A percentile compares a stretch with the other conserved stretches of the same genome.
Evolutionary conservation across 2,888 invertebrate species (phyloP).

Genomic region (Dione vanillae): DNA sequence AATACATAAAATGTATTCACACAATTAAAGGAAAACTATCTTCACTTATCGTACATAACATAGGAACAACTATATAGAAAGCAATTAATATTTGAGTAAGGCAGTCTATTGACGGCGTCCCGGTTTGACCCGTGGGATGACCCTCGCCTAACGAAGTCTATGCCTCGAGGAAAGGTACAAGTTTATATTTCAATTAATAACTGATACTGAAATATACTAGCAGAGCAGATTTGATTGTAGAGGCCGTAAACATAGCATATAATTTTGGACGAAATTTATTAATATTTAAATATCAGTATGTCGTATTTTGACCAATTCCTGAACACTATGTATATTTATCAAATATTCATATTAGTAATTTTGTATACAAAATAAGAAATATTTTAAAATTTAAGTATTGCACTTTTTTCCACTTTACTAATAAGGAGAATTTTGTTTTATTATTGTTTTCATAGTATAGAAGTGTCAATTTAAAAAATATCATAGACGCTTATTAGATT

Average conservation of each 20-base stretch:
- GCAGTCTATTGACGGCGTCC: constrained; percentile 54
- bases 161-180: constrained; percentile 44
- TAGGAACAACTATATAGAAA: constrained; percentile 46
- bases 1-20: background rate
- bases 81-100: constrained; percentile 64
- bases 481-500: no score
- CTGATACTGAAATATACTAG: constrained; percentile 25
- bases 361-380: no score
- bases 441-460: no score
- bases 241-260: background rate
- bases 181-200: constrained; percentile 44
- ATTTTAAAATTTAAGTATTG: no score
- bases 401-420: no score
- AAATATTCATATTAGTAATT: no score
- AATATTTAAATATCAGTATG: no score
- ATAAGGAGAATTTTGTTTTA: no score
- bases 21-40: background rate
- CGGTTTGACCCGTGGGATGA: constrained; percentile 70
- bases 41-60: constrained; percentile 16
- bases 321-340: no score
- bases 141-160: constrained; percentile 69
- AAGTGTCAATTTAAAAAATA: no score
- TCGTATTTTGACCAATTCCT: no score
- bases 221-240: background rate
- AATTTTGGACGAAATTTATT: no score